Percentiles rank a stretch among this genome's conserved stretches.
These are phyloP conservation scores for Drosophila bifasciata DNA, from an alignment of 1,140 invertebrate genomes.

Conservation along the genomic window DNA sequence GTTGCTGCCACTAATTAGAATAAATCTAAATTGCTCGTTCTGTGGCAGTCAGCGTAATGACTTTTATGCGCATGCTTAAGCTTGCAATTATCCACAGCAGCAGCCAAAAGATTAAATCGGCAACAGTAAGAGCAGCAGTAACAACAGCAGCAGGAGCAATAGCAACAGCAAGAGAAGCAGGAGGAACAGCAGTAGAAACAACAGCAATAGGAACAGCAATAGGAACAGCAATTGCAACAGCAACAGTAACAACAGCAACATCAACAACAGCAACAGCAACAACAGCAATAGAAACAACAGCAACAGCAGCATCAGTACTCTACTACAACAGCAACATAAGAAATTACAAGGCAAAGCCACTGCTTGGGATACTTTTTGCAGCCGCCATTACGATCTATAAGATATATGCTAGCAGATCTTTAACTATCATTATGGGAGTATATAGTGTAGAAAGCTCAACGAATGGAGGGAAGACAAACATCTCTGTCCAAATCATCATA, in stretches of 20 bases:
- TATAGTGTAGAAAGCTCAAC: no score
- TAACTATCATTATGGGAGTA: no score
- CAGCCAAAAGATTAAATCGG: constrained; percentile 79
- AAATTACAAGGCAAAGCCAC: not conserved
- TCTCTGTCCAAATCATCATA: no score
- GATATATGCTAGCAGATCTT: not conserved
- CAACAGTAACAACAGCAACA: constrained; percentile 49
- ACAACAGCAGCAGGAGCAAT: no score
- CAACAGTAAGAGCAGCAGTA: constrained; percentile 42
- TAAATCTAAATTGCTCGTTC: constrained; percentile 80
- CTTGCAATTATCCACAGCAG: constrained; percentile 79
- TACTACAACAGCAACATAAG: constrained; percentile 26
- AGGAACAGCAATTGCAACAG: no score
- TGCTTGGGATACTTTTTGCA: no score
- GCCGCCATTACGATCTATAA: no score
- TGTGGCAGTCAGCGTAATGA: constrained; percentile 78
- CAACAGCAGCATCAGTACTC: constrained; percentile 35
- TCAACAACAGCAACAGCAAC: constrained; percentile 57
- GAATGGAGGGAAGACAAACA: no score
- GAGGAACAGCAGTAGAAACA: no score
- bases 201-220: no score
- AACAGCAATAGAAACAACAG: constrained; percentile 50
- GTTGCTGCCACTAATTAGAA: constrained; percentile 76
- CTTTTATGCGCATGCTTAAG: constrained; percentile 81
- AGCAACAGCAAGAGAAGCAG: no score